Evolutionary conservation across 1,140 invertebrate genomes (phyloP), one percentile per base, ranked within the genome.

Genomic region (Maniola jurtina): DNA sequence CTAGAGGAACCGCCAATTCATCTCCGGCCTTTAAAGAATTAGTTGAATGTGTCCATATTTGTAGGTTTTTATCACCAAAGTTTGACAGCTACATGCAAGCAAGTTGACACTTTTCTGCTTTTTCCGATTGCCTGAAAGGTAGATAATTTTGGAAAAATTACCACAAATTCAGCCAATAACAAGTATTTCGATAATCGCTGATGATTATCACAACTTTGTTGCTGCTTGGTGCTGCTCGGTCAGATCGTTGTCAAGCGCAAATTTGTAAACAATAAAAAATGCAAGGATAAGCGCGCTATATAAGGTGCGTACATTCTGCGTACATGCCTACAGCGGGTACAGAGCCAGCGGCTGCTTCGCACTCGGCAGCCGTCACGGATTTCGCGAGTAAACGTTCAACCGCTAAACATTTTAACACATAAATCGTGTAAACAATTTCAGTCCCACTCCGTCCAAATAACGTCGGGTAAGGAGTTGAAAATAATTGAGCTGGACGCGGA

Each of bases 401-500:
- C 68, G 70, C 71, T 77, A 74, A 76, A 72, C 74, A 73, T 78
- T 79, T 81, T 76, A 75, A 76, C 76, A 81, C 79, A 83, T 81
- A 81, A 83, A 82, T 83, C 71, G 76, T 79, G 79, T 82, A 79
- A 81, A 81, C 81, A 77, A 81, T 77, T 81, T 81, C 73, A 76
- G 70, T 76, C 64, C 65, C 73, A 81, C 66, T 61, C 72, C 73
- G 69, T 68, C 74, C 70, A 71, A 83, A 77, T 80, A 83, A 77
- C 77, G 70, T 66, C 45, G 70, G 57, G 72, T 74, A 86, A 88
- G 85, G 83, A 88, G 78, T 82, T 78, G 77, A 80, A 79, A 88
- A 88, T 90, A 88, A 88, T 88, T 88, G 86, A 80, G 77, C 70
- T 73, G 67, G 65, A 60, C 77, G 77, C 80, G 34, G 80, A 88